Base-by-base conservation (phyloP, 2,888 invertebrate genomes). In the Drosophila siamana region DNA sequence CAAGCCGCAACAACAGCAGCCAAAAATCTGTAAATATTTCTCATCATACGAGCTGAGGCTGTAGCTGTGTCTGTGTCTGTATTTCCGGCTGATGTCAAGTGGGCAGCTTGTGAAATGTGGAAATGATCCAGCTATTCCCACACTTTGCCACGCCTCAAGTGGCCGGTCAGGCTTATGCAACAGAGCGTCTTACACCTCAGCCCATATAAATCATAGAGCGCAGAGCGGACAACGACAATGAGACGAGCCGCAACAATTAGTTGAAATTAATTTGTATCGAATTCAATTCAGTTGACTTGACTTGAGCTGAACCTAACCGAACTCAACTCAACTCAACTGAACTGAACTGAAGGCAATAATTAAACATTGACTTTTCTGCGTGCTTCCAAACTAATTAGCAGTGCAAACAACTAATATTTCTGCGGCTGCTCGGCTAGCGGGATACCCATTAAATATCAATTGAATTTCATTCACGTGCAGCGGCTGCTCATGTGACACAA, bases 301-400 rank as follows among this genome's bases (percentile, higher is more conserved):
- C 19, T n/a, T n/a, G n/a, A n/a, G n/a, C n/a, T n/a, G n/a, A n/a
- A n/a, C n/a, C n/a, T n/a, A n/a, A n/a, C n/a, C n/a, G n/a, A n/a
- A n/a, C n/a, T n/a, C n/a, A n/a, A n/a, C n/a, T n/a, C n/a, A n/a
- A n/a, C n/a, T n/a, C n/a, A n/a, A n/a, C n/a, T n/a, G n/a, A n/a
- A n/a, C n/a, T n/a, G n/a, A n/a, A n/a, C n/a, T n/a, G n/a, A n/a
- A 62, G 62, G 69, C 13, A n/a, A n/a, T 26, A 62, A 60, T 64
- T 71, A 51, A 59, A 40, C 57, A 61, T 69, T 75, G 74, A 78
- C 69, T 78, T 48, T 78, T 56, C 51, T 69, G 73, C 69, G 74
- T 77, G 51, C 63, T 60, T 63, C 64, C 67, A 61, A 69, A 63
- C 68, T 78, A 84, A 82, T 87, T 85, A 68, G 50, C 47, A 63